Evolutionary conservation across 2,888 invertebrate genomes (phyloP).

Genomic region (Patella ulyssiponensis): DNA sequence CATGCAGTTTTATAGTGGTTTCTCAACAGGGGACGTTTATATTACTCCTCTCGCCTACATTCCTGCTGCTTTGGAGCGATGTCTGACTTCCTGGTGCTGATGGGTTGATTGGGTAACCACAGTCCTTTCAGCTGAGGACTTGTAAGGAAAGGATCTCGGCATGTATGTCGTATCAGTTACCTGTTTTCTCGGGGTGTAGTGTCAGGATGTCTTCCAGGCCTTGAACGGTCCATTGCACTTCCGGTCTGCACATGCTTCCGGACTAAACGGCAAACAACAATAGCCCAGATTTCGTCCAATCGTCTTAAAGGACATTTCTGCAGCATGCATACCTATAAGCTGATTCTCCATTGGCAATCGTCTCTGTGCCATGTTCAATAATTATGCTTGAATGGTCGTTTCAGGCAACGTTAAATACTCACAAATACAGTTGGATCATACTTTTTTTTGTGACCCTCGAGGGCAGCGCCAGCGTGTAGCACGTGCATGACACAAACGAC

Average conservation of each 20-base stretch:
- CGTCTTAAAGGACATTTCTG: background rate
- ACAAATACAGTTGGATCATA: slow-evolving; percentile 1
- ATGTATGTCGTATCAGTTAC: background rate
- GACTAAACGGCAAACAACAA: slow-evolving; percentile 14
- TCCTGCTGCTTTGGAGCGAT: slow-evolving; percentile 14
- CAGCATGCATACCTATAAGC: background rate
- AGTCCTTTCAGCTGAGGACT: slow-evolving; percentile 1
- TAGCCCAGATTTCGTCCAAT: slow-evolving; percentile 2
- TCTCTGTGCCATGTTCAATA: slow-evolving; percentile 7
- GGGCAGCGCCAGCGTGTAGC: slow-evolving; percentile 3
- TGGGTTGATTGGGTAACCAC: slow-evolving; percentile 18
- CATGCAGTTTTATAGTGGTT: slow-evolving; percentile 14
- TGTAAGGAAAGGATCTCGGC: slow-evolving; percentile 4
- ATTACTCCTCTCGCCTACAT: slow-evolving; percentile 12
- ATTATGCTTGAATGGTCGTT: slow-evolving; percentile 6
- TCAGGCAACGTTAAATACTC: slow-evolving; percentile 1
- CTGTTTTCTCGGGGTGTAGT: background rate
- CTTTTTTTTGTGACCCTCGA: slow-evolving; percentile 12
- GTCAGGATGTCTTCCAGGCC: background rate
- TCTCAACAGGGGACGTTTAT: background rate
- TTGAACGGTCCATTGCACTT: no score
- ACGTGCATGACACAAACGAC: slow-evolving; percentile 12
- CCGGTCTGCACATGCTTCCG: slow-evolving; percentile 6
- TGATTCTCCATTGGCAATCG: slow-evolving; percentile 13
- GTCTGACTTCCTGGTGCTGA: slow-evolving; percentile 17